A percentile compares a stretch with the other conserved stretches of the same genome.
phyloP scores from a whole-genome alignment of 2,113 vertebrate species.

The Cromileptes altivelis region DNA sequence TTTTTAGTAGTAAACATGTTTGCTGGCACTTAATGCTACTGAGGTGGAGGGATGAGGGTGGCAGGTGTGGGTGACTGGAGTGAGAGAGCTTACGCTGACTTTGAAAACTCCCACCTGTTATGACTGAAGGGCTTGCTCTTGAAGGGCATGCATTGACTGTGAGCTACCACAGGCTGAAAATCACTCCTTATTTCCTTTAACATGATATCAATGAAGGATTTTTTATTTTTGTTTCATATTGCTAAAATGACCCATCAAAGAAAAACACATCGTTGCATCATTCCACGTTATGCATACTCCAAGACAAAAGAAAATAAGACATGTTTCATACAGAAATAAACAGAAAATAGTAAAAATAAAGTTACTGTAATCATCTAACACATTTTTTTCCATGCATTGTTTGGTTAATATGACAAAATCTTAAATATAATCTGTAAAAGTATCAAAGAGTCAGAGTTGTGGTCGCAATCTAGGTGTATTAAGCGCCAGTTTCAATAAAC shows the following conservation, averaged over 20 bases:
- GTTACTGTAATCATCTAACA: too few species aligned
- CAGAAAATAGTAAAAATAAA: too few species aligned
- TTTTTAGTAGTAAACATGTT: conserved; percentile 19
- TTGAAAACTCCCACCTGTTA: neutral
- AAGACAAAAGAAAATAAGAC: too few species aligned
- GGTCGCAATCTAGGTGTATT: too few species aligned
- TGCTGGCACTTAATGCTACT: neutral
- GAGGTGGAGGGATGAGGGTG: neutral
- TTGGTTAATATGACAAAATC: too few species aligned
- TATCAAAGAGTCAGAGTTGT: too few species aligned
- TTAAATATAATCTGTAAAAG: too few species aligned
- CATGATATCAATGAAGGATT: neutral
- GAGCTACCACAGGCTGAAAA: neutral
- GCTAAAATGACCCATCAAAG: neutral
- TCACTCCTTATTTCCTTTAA: neutral
- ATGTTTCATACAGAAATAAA: too few species aligned
- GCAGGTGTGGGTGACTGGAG: neutral
- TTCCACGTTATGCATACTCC: too few species aligned
- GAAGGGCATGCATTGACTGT: neutral
- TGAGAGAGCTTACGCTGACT: neutral
- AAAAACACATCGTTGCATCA: too few species aligned
- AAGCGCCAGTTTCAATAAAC: too few species aligned
- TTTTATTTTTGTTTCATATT: neutral
- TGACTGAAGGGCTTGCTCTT: neutral
- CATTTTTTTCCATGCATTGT: too few species aligned